Conservation (phyloP, 2,797 vertebrate genomes). For the Esox lucius region DNA sequence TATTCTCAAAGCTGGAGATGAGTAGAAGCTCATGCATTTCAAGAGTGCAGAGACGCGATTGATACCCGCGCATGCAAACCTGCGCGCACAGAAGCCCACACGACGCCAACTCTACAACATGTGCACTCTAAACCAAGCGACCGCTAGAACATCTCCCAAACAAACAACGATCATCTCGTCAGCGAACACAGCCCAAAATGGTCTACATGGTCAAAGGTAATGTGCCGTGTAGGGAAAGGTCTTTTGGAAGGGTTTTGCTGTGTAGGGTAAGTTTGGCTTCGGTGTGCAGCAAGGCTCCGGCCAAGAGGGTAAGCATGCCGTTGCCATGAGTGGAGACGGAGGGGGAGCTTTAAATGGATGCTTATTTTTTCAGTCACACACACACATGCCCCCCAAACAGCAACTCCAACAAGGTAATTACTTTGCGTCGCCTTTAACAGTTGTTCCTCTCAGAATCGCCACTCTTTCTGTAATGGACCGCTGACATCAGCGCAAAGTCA, state of each 20-base stretch:
- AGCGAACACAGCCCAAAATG: neutral
- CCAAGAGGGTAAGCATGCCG: neutral
- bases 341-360: neutral
- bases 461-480: neutral
- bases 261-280: conserved; percentile 9
- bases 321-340: neutral
- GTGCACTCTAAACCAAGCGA: neutral
- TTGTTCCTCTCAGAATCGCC: neutral
- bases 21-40: neutral
- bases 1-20: too few species aligned
- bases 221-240: neutral
- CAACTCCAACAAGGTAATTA: conserved; percentile 5
- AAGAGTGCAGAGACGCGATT: neutral
- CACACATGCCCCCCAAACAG: conserved; percentile 6
- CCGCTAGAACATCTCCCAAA: neutral
- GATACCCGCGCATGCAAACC: neutral
- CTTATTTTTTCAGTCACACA: too few species aligned
- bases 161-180: neutral
- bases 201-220: neutral
- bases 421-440: neutral
- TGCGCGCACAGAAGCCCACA: neutral
- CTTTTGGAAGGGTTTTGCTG: neutral
- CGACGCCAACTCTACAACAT: neutral
- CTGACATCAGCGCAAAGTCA: neutral
- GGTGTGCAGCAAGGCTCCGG: conserved; percentile 32